Percentiles rank a stretch among this genome's conserved stretches.
These are phyloP conservation scores for Hassar affinis DNA, from an alignment of 2,113 vertebrate genomes.

Conservation along the genomic window DNA sequence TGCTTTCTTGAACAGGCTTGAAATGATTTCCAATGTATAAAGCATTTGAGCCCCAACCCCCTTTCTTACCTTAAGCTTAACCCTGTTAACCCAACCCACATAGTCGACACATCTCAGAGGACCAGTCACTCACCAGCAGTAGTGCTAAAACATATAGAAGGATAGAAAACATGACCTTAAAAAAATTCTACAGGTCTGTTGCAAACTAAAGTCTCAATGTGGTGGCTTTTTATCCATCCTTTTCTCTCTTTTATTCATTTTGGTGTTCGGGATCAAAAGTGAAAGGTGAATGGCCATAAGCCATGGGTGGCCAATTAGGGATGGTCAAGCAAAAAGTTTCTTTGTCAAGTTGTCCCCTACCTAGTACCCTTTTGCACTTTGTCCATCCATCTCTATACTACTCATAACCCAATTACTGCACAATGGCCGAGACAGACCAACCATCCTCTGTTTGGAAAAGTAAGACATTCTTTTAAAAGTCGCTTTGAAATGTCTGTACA, in stretches of 20 bases:
- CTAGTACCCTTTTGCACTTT: slow-evolving; percentile 46
- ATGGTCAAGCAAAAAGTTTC: slow-evolving; percentile 45
- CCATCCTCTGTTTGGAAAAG: slow-evolving; percentile 35
- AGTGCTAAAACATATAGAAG: neutral
- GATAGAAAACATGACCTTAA: neutral
- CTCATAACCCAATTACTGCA: slow-evolving; percentile 53
- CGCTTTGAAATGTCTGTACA: slow-evolving; percentile 10
- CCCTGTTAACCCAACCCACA: slow-evolving; percentile 36
- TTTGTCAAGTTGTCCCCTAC: slow-evolving; percentile 46
- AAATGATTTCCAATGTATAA: slow-evolving; percentile 40
- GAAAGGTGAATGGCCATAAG: slow-evolving; percentile 53
- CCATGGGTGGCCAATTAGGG: slow-evolving; percentile 56
- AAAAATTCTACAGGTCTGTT: neutral
- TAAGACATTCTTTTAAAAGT: slow-evolving; percentile 17
- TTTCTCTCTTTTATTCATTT: slow-evolving; percentile 11
- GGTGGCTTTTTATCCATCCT: neutral
- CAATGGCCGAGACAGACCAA: slow-evolving; percentile 39
- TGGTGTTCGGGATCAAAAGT: slow-evolving; percentile 41
- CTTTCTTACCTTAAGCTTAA: slow-evolving; percentile 35
- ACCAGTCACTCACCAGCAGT: neutral
- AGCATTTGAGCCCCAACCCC: slow-evolving; percentile 28
- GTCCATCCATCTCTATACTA: slow-evolving; percentile 50
- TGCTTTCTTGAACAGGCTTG: slow-evolving; percentile 38
- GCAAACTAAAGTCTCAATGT: neutral
- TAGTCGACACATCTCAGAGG: neutral